phyloP scores from a whole-genome alignment of 2,797 vertebrate species.

The Chiloscyllium punctatum region DNA sequence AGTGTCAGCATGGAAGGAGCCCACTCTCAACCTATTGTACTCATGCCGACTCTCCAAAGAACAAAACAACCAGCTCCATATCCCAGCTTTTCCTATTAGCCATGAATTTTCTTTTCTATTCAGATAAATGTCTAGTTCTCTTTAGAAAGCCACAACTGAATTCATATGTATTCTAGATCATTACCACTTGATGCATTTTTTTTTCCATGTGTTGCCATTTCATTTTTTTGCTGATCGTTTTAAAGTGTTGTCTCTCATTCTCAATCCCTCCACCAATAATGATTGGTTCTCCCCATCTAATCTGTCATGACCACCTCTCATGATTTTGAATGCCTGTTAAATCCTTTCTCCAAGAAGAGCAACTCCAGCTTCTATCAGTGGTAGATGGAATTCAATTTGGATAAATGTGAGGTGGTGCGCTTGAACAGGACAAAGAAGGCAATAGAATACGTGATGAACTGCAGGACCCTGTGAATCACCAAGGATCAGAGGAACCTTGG shows the following conservation, averaged over 20 bases:
- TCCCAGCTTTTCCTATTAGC: neutral
- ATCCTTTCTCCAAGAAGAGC: neutral
- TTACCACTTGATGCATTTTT: neutral
- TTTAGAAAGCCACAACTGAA: neutral
- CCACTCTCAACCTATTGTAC: neutral
- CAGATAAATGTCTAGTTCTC: neutral
- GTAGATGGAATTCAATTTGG: too few species aligned
- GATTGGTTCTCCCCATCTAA: neutral
- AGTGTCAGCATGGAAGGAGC: neutral
- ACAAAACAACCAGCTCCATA: neutral
- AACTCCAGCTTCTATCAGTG: neutral
- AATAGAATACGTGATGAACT: too few species aligned
- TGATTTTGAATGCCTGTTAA: neutral
- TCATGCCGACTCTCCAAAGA: neutral
- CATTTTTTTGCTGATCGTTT: neutral
- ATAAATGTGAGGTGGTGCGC: too few species aligned
- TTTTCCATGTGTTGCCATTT: neutral
- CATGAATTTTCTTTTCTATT: neutral
- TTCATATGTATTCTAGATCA: neutral
- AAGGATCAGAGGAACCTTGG: too few species aligned
- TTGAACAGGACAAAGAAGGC: too few species aligned
- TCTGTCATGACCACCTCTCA: neutral
- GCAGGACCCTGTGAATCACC: too few species aligned
- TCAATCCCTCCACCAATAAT: neutral
- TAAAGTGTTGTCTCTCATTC: neutral